These are phyloP conservation scores for Drosophila engyochracea DNA, from an alignment of 2,888 invertebrate genomes.

Conservation along the genomic window DNA sequence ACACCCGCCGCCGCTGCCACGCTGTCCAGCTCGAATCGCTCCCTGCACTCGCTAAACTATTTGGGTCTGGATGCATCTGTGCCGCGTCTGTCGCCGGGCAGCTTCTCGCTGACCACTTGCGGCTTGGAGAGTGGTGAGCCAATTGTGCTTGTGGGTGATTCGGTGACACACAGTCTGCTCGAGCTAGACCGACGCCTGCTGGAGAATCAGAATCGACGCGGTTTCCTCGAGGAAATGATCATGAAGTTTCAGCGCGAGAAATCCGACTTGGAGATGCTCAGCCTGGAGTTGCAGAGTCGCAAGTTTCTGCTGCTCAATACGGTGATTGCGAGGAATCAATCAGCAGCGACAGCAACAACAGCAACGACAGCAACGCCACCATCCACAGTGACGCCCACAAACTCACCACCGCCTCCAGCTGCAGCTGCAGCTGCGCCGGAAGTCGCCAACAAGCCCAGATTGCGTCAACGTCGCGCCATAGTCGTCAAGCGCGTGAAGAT, in stretches of 20 bases:
- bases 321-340: slow-evolving; percentile 44
- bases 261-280: slow-evolving; percentile 81
- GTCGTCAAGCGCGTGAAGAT: slow-evolving; percentile 38
- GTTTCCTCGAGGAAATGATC: slow-evolving; percentile 84
- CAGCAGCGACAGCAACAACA: not conserved
- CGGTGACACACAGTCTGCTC: slow-evolving; percentile 72
- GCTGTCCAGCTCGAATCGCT: slow-evolving; percentile 5
- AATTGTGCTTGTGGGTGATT: slow-evolving; percentile 65
- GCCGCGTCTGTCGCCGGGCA: slow-evolving; percentile 30
- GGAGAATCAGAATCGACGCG: slow-evolving; percentile 83
- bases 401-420: slow-evolving; percentile 29
- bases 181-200: slow-evolving; percentile 83
- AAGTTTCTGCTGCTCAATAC: slow-evolving; percentile 82
- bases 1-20: not conserved
- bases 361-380: slow-evolving; percentile 10
- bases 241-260: slow-evolving; percentile 84
- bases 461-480: slow-evolving; percentile 26
- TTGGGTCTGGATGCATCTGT: slow-evolving; percentile 35
- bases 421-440: not conserved
- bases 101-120: slow-evolving; percentile 3
- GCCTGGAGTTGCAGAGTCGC: slow-evolving; percentile 82
- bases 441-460: not conserved
- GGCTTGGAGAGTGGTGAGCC: slow-evolving; percentile 54
- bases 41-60: slow-evolving; percentile 21
- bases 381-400: slow-evolving; percentile 30